Base-by-base conservation (phyloP, 2,888 invertebrate species). In the Callinectes sapidus region DNA sequence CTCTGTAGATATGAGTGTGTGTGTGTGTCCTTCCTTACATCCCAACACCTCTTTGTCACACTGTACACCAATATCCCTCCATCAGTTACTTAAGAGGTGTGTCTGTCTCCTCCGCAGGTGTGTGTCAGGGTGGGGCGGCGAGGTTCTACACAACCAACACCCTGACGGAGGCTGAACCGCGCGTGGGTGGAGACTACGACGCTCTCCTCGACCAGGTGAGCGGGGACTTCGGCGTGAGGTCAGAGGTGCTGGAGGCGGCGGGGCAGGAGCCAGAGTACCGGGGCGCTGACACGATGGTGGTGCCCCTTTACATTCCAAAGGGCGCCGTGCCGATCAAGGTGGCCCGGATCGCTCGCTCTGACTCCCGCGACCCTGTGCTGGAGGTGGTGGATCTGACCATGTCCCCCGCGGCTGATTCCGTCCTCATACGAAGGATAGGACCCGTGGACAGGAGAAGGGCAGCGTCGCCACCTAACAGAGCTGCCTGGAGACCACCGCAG, bases 291-390 rank as follows among this genome's bases (percentile, higher is more conserved):
- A 94, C 94, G 2, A 42, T 93, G 48, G 89, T 94, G 39, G 92
- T 94, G 23, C 94, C 94, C 13, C 89, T 94, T 8, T 94, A 94
- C 89, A 94, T 94, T 81, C 94, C 94, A 13, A 91, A 91, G n/a
- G 93, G 94, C 28, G 94, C 94, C 14, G 92, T 94, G 14, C 94
- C 92, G 10, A 92, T 94, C 55, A 89, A 71, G 32, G 55, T 94
- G 16, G 92, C 92, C 6, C 89, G 94, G 14, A 94, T 94, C 39
- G 90, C 94, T 16, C 90, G 94, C 28, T 92, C 92, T 39, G 89
- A 92, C 88, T 61, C 88, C 32, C 87, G 61, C 23, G 42, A 35
- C 39, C 87, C 88, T 0, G 81, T 89, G n/a, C 61, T 90, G n/a
- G 90, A 90, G 85, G 39, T 90, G 1, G 28, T 92, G 14, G 87